Base-by-base conservation (phyloP, 2,797 vertebrate species). In the Lophius americanus region DNA sequence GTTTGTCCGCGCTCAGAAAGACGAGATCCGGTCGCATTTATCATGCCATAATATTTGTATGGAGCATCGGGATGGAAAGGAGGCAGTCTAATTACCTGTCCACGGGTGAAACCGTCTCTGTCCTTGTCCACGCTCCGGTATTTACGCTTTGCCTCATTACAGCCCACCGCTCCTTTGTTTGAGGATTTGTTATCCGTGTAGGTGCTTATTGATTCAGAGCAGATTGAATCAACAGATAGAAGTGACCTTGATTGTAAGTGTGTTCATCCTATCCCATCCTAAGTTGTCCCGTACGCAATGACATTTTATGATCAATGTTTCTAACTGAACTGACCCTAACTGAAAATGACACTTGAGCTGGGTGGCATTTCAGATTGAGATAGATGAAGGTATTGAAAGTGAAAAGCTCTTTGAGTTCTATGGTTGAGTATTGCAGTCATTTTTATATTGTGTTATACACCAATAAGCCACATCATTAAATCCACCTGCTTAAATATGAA, bases 141-240 rank as follows among this genome's bases (percentile, higher is more conserved):
- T 69, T 54, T 55, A 23, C 7, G 1, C 44, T 12, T 5, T 0
- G 55, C 47, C 51, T 69, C 64, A 50, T 67, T 70, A 49, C 57
- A 33, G 53, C 50, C 51, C 41, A 1, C 14, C 8, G 33, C 59
- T 50, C 33, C 54, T 71, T 51, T 74, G 51, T 71, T 74, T 63
- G 38, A 49, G 47, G 60, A 50, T 57, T 65, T 71, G 61, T 87
- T 76, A 71, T 68, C 64, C 66, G 23, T 14, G 38, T 64, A 58
- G 61, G 77, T 59, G 52, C 42, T 9, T 81, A 86, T 90, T 82
- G 88, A 90, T 86, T 90, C 66, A 53, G 55, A 71, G 6, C 49
- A 63, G 72, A 83, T 84, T 75, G 64, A 79, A 76, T 84, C 60
- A 78, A 76, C 76, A 55, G 70, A 73, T 63, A 38, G 73, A 39